phyloP scores from a whole-genome alignment of 2,888 invertebrate species.

The Aphidoletes aphidimyza region DNA sequence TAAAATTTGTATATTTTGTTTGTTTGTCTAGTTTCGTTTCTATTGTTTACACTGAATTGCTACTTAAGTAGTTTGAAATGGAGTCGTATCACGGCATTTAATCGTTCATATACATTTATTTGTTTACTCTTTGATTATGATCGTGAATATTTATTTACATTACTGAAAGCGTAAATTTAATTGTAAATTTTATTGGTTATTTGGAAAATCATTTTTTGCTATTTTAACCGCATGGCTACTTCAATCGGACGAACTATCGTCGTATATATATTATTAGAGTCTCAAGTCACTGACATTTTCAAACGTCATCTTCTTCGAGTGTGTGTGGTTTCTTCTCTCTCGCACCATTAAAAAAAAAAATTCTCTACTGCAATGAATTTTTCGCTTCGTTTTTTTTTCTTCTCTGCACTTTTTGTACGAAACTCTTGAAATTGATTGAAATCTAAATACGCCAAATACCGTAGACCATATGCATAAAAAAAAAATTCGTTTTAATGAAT shows the following conservation, averaged over 20 bases:
- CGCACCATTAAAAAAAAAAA: conserved; percentile 37
- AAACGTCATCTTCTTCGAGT: conserved; percentile 51
- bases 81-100: neutral
- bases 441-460: neutral
- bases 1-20: neutral
- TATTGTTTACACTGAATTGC: neutral
- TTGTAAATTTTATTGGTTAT: neutral
- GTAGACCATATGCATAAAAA: neutral
- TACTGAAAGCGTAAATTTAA: neutral
- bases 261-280: conserved; percentile 28
- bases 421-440: neutral
- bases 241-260: neutral
- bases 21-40: neutral
- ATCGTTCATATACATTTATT: neutral
- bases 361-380: conserved; percentile 31
- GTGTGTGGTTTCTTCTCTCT: conserved; percentile 8
- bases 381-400: neutral
- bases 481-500: neutral
- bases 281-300: conserved; percentile 52
- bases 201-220: neutral
- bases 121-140: neutral
- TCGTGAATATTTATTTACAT: neutral
- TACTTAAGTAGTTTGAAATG: neutral
- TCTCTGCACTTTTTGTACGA: neutral
- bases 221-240: conserved; percentile 41